phyloP scores from a whole-genome alignment of 1,140 invertebrate genomes.

The Pantala flavescens region DNA sequence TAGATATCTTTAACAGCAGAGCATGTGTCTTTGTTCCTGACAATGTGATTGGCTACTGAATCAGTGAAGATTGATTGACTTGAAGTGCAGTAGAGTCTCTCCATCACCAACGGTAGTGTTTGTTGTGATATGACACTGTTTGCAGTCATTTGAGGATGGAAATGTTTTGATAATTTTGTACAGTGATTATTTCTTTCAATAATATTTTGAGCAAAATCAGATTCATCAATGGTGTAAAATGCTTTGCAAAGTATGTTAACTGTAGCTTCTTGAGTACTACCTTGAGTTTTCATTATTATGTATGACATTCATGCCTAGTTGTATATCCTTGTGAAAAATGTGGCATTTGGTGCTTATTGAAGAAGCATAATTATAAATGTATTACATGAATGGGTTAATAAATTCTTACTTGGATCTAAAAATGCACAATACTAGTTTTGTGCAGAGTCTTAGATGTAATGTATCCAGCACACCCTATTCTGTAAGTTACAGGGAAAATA shows the following conservation, averaged over 20 bases:
- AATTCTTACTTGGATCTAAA: too few relatives aligned
- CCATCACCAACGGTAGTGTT: slow-evolving; percentile 7
- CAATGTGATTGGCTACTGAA: neutral
- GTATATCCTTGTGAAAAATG: neutral
- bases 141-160: neutral
- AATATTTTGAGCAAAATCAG: neutral
- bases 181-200: neutral
- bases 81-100: slow-evolving; percentile 8
- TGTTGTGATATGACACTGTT: slow-evolving; percentile 9
- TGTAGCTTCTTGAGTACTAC: neutral
- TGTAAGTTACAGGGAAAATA: too few relatives aligned
- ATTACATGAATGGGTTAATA: too few relatives aligned
- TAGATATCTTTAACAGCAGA: neutral
- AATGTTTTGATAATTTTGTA: slow-evolving; percentile 8
- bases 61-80: slow-evolving; percentile 6
- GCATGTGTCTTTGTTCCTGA: neutral
- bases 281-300: neutral
- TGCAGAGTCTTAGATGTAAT: too few relatives aligned
- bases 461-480: too few relatives aligned
- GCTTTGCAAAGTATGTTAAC: neutral
- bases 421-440: too few relatives aligned
- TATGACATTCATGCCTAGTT: slow-evolving; percentile 2
- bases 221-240: neutral
- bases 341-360: neutral
- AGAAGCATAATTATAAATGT: too few relatives aligned